Conservation (phyloP, 2,888 invertebrate genomes). For the Auanema sp. region DNA sequence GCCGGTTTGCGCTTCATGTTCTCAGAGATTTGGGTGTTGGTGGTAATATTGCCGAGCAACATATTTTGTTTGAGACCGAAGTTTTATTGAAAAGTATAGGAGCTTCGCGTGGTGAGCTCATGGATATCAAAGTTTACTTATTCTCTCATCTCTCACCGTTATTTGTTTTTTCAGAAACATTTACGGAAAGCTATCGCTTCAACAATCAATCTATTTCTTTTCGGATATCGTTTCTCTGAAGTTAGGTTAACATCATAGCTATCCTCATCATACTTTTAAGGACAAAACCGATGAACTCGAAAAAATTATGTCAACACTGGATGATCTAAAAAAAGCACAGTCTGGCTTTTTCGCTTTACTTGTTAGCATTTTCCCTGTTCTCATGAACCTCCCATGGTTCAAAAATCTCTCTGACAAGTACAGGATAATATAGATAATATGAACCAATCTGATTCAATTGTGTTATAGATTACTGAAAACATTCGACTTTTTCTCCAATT, state of each 20-base stretch:
- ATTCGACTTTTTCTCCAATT: background rate
- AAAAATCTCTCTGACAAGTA: background rate
- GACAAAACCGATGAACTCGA: background rate
- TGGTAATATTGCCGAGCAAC: background rate
- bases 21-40: background rate
- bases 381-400: background rate
- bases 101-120: no score
- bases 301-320: background rate
- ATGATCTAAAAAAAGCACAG: background rate
- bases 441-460: background rate
- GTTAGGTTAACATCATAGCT: background rate
- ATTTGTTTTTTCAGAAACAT: background rate
- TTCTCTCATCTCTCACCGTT: background rate
- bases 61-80: background rate
- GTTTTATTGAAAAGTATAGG: no score
- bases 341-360: background rate
- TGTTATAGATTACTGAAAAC: background rate
- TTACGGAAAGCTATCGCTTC: background rate
- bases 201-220: constrained; percentile 4
- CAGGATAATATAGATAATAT: background rate
- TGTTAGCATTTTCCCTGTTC: background rate
- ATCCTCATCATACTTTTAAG: background rate
- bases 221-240: background rate
- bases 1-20: background rate
- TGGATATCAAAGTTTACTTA: constrained; percentile 3